A percentile compares a stretch with the other conserved stretches of the same genome.
phyloP scores from a whole-genome alignment of 2,797 vertebrate species.

The Lerista edwardsae region DNA sequence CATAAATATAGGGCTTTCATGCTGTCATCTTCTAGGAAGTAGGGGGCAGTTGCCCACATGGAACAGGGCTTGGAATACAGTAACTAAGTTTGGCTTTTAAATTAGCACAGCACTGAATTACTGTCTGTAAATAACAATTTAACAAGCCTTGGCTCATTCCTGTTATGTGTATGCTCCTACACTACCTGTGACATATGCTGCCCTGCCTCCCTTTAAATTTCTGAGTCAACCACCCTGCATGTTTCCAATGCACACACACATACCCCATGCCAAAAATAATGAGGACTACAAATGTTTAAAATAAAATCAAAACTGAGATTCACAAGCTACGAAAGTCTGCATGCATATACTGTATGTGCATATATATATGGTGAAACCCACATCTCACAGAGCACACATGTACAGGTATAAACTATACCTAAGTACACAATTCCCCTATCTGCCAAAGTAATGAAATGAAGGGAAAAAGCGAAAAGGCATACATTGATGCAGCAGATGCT shows the following conservation, averaged over 20 bases:
- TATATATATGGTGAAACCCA: neutral
- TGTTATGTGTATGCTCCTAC: neutral
- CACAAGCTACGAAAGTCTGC: neutral
- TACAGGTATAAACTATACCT: neutral
- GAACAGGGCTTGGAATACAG: no score
- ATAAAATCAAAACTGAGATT: neutral
- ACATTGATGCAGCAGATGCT: neutral
- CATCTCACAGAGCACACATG: neutral
- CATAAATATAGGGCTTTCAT: no score
- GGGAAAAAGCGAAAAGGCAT: neutral
- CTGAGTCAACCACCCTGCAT: no score
- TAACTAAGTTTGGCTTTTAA: neutral
- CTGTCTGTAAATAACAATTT: neutral
- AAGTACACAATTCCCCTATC: slow-evolving; percentile 7
- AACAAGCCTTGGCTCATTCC: neutral
- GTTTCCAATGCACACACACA: no score
- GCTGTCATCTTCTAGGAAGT: neutral
- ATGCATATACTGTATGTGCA: neutral
- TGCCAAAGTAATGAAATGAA: slow-evolving; percentile 1
- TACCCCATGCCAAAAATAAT: no score
- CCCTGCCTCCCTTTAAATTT: neutral
- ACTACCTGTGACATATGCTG: neutral
- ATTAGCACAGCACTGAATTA: neutral
- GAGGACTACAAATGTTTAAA: no score
- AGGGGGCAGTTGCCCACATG: neutral